Base-by-base conservation (phyloP, 2,888 invertebrate species). In the Hirtodrosophila alboralis region DNA sequence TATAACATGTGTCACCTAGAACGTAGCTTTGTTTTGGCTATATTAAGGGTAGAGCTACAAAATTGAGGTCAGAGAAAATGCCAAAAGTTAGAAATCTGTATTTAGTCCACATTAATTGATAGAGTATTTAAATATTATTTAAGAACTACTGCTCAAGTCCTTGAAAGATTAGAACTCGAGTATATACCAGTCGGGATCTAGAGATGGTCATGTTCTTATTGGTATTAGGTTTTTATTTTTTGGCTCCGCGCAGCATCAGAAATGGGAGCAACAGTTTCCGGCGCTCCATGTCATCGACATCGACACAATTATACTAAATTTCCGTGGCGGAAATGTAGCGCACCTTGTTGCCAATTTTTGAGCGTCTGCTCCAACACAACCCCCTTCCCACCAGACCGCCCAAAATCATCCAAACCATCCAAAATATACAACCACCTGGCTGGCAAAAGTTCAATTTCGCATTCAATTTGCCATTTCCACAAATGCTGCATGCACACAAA, bases 381-480 rank as follows among this genome's bases (percentile, higher is more conserved):
- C n/a, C n/a, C n/a, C n/a, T n/a, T n/a, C n/a, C 18, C 18, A 3
- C 18, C 18, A 18, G 5, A 2, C 18, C 31, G 13, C 36, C 13
- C 13, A 28, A n/a, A n/a, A 8, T 5, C 30, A 1, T 21, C 23
- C n/a, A 18, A 18, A n/a, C n/a, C n/a, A n/a, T n/a, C n/a, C n/a
- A n/a, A n/a, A n/a, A 3, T 4, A 1, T 3, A 1, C 16, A 5
- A 14, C 12, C 47, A 28, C 44, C 14, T 52, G 64, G 34, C 58
- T 71, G 77, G 49, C 74, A 59, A 77, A 80, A 80, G 83, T 85
- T 80, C 86, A 86, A 84, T 84, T 84, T 77, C 70, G 86, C 48
- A 80, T 86, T 86, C 84, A 83, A 75, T 80, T 83, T 86, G 60
- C 76, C 77, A 69, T 77, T 83, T 80, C 77, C 75, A 86, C 58